Base-by-base conservation (phyloP, 1,140 invertebrate genomes). In the Dryas iulia region DNA sequence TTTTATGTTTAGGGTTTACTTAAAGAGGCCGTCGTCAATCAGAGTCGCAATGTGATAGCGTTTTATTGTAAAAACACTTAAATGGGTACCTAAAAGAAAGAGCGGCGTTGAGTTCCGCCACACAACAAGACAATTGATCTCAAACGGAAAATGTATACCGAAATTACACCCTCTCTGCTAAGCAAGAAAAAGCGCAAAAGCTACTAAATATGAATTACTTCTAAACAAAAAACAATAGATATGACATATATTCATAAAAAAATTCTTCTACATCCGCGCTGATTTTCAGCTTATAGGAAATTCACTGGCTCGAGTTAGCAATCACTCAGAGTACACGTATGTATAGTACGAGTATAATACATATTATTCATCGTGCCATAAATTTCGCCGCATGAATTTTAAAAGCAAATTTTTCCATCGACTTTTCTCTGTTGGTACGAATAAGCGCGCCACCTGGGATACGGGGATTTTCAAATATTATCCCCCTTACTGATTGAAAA, bases 381-480 rank as follows among this genome's bases (percentile, higher is more conserved):
- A 62, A 68, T 57, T 68, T 62, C 21, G 24, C 8, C 33, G 56
- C 66, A 62, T 68, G 59, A 68, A 68, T 68, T 68, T 68, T 68
- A 68, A 68, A 68, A 57, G 59, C 35, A 18, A 24, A 21, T 62
- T 68, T 68, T 62, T 39, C 33, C 66, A 56, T 60, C 59, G 52
- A 54, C 26, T 11, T 68, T 26, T 68, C 53, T 30, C 66, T 57
- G 59, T 58, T 54, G 31, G 30, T 35, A 35, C 23, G 52, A 68
- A 62, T 62, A 57, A 68, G 35, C 24, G 35, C 24, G 21, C 12
- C 23, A 31, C 11, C 11, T 47, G 28, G 25, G 18, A 61, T 24
- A 52, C 23, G 58, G 12, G 28, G 28, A 61, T 67, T 61, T 67
- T 60, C 14, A 31, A 67, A 67, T 59, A 26, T 56, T 35, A 60